These are phyloP conservation scores for Pachyrhynchus sulphureomaculatus DNA, from an alignment of 1,140 invertebrate species.

Conservation along the genomic window DNA sequence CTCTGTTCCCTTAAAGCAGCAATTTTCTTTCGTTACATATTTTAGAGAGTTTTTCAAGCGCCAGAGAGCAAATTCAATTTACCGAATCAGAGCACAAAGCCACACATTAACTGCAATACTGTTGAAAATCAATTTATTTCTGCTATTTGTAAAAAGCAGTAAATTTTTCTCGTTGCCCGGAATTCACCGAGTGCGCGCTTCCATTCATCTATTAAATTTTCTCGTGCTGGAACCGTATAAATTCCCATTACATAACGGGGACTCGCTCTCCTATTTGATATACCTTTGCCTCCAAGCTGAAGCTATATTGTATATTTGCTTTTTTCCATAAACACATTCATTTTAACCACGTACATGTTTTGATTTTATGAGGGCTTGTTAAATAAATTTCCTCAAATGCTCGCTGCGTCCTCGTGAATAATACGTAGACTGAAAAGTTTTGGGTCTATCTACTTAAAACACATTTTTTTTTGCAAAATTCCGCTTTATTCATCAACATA, in stretches of 20 bases:
- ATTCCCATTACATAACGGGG: slow-evolving; percentile 8
- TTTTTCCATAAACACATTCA: too few relatives aligned
- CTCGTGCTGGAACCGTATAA: slow-evolving; percentile 15
- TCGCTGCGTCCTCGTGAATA: too few relatives aligned
- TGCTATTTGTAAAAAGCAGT: slow-evolving; percentile 20
- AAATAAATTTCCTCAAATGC: too few relatives aligned
- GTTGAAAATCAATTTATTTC: slow-evolving; percentile 18
- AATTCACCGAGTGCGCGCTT: slow-evolving; percentile 4
- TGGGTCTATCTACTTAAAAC: too few relatives aligned
- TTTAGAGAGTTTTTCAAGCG: not conserved
- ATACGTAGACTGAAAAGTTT: too few relatives aligned
- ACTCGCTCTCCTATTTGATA: slow-evolving; percentile 11
- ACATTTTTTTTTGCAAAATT: too few relatives aligned
- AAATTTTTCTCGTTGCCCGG: slow-evolving; percentile 21
- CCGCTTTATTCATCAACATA: too few relatives aligned
- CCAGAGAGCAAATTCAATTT: slow-evolving; percentile 1
- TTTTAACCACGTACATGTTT: too few relatives aligned
- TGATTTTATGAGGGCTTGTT: too few relatives aligned
- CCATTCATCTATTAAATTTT: slow-evolving; percentile 28
- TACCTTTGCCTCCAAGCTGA: slow-evolving; percentile 4
- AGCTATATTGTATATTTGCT: too few relatives aligned
- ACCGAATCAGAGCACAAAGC: slow-evolving; percentile 10
- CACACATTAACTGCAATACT: slow-evolving; percentile 23
- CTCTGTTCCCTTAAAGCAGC: too few relatives aligned
- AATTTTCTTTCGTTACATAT: not conserved